phyloP scores from a whole-genome alignment of 2,113 vertebrate species.

The Grantiella picta region DNA sequence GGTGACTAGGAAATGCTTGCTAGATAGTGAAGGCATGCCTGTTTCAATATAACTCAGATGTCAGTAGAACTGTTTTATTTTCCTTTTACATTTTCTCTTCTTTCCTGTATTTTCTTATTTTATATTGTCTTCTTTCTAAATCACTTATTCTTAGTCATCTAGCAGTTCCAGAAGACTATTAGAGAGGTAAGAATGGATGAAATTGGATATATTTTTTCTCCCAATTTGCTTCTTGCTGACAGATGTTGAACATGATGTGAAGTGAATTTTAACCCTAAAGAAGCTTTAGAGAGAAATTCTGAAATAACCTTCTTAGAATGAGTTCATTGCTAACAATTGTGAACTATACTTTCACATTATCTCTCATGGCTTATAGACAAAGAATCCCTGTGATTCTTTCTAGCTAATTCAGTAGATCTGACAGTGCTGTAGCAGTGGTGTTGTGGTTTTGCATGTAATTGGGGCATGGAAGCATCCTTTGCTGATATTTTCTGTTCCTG shows the following conservation, averaged over 20 bases:
- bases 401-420: neutral
- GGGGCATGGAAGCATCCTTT: neutral
- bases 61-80: neutral
- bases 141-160: neutral
- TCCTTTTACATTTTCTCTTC: neutral
- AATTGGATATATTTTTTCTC: neutral
- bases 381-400: neutral
- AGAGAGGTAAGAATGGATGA: neutral
- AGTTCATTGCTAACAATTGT: constrained; percentile 55
- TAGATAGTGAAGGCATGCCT: neutral
- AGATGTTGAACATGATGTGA: constrained; percentile 1
- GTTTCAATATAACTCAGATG: neutral
- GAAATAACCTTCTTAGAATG: constrained; percentile 13
- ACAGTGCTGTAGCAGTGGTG: neutral
- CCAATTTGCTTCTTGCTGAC: neutral
- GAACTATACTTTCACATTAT: constrained; percentile 18
- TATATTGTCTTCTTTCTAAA: neutral
- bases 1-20: neutral
- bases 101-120: neutral
- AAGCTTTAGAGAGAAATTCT: constrained; percentile 36
- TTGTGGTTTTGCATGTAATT: neutral
- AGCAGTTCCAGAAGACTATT: neutral
- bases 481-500: neutral
- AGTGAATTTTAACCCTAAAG: constrained; percentile 14
- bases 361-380: neutral